phyloP scores from a whole-genome alignment of 2,113 vertebrate genomes.

The Pseudorasbora parva region DNA sequence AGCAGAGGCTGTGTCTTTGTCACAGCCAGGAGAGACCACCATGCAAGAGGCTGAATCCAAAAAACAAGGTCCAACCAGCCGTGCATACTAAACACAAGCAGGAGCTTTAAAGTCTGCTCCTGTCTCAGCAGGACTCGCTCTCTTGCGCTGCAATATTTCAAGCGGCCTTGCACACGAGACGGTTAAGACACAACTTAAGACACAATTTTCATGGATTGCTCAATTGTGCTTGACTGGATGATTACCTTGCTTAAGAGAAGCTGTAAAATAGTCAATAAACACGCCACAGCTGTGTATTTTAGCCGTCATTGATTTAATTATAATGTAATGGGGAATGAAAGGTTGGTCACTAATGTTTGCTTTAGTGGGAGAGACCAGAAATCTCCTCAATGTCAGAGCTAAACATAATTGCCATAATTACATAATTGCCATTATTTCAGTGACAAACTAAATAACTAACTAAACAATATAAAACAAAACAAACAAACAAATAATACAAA shows the following conservation, averaged over 20 bases:
- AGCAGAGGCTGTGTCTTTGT: conserved; percentile 4
- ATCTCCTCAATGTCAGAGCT: neutral
- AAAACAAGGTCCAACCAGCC: conserved; percentile 1
- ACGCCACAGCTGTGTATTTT: neutral
- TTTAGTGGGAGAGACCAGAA: neutral
- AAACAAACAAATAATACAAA: too few relatives aligned
- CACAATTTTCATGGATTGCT: neutral
- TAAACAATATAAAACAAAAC: too few relatives aligned
- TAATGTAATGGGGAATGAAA: neutral
- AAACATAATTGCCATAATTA: too few relatives aligned
- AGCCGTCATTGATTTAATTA: conserved; percentile 21
- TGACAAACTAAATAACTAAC: too few relatives aligned
- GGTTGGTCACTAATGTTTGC: neutral
- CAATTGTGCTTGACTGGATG: neutral
- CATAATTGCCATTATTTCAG: too few relatives aligned
- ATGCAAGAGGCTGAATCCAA: conserved; percentile 15
- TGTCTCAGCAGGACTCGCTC: neutral
- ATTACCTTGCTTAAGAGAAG: neutral
- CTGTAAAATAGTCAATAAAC: conserved; percentile 24
- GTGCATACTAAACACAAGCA: conserved; percentile 35
- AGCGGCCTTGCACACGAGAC: neutral
- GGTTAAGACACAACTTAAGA: conserved; percentile 12
- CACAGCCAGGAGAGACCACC: conserved; percentile 7
- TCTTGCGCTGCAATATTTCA: neutral
- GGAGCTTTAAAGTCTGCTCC: conserved; percentile 16